Conservation (phyloP, 1,140 invertebrate genomes). For the Euwallacea fornicatus region DNA sequence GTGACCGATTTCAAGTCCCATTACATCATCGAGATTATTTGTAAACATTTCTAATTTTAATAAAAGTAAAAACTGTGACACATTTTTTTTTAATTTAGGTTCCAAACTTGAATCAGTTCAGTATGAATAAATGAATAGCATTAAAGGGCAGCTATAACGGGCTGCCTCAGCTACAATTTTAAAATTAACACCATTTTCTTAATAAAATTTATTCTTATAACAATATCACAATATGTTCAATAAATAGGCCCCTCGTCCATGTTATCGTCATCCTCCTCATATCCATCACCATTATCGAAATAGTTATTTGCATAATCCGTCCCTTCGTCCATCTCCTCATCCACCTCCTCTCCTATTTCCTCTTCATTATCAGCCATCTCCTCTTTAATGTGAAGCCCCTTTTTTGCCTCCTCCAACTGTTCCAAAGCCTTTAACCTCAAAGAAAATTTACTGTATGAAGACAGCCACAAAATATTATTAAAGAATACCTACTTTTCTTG, state of each 20-base stretch:
- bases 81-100: too few species aligned
- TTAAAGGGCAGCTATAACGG: too few species aligned
- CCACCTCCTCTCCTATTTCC: conserved; percentile 60
- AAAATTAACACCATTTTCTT: neutral
- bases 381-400: conserved; percentile 55
- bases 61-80: too few species aligned
- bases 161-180: too few species aligned
- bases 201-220: neutral
- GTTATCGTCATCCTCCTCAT: conserved; percentile 84
- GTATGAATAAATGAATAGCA: too few species aligned
- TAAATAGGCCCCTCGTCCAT: conserved; percentile 76
- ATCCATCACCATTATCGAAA: conserved; percentile 85
- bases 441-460: neutral
- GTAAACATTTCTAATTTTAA: too few species aligned
- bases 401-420: conserved; percentile 60
- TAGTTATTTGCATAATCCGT: conserved; percentile 82
- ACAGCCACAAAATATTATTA: neutral
- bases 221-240: conserved; percentile 46
- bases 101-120: too few species aligned
- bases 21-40: too few species aligned
- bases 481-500: conserved; percentile 45
- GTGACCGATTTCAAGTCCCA: too few species aligned
- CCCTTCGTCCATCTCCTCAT: conserved; percentile 72
- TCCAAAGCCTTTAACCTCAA: conserved; percentile 57
- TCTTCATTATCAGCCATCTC: conserved; percentile 56